These are phyloP conservation scores for Argyra leucocephala DNA, from an alignment of 2,888 invertebrate species.

Conservation along the genomic window DNA sequence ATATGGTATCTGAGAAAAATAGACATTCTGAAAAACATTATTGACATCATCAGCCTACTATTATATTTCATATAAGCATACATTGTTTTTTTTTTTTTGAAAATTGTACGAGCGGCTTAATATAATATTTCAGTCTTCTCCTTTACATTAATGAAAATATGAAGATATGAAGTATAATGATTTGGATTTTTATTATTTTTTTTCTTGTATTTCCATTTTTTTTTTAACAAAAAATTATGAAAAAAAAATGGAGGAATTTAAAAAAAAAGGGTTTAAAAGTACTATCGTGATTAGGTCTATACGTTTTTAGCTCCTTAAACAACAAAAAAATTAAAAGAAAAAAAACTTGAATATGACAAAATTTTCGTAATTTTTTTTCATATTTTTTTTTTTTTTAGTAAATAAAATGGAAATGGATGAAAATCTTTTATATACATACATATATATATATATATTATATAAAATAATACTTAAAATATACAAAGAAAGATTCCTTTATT, in stretches of 20 bases:
- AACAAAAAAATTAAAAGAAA: background rate
- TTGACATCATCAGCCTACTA: no score
- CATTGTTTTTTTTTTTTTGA: no score
- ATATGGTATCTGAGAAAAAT: no score
- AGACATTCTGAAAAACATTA: no score
- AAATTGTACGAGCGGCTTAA: no score
- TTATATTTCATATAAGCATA: no score
- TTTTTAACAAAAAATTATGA: background rate
- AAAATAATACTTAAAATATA: background rate
- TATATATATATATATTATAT: background rate
- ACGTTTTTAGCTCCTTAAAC: background rate
- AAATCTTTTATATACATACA: background rate
- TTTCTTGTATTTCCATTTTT: background rate
- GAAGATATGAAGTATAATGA: no score
- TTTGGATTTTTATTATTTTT: no score
- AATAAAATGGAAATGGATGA: background rate
- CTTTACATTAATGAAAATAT: no score
- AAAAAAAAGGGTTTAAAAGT: background rate
- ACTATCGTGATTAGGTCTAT: conserved; percentile 3
- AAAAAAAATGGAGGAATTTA: background rate
- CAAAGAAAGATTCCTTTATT: background rate
- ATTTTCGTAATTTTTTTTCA: background rate
- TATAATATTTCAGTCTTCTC: no score
- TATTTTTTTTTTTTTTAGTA: background rate
- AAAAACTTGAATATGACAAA: conserved; percentile 1